Percentiles rank a stretch among this genome's conserved stretches.
These are phyloP conservation scores for Erithacus rubecula DNA, from an alignment of 2,797 vertebrate species.

Conservation along the genomic window DNA sequence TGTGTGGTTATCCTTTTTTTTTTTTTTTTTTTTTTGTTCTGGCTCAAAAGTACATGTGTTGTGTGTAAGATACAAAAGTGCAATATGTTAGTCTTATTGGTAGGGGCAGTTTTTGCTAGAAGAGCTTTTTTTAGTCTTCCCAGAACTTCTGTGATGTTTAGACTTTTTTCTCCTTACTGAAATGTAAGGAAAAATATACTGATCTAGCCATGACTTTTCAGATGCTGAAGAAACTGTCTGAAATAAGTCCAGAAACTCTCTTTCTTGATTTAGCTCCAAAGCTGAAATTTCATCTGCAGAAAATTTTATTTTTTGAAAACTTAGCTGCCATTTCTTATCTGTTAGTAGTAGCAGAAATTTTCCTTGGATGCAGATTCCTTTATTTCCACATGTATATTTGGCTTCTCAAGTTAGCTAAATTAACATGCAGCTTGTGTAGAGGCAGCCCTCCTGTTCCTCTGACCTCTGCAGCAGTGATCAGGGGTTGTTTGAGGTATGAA, in stretches of 20 bases:
- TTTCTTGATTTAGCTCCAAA: background rate
- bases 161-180: background rate
- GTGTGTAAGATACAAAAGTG: background rate
- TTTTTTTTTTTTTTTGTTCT: background rate
- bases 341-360: background rate
- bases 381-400: background rate
- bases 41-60: background rate
- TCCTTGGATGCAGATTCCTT: background rate
- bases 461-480: background rate
- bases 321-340: background rate
- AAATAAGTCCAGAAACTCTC: background rate
- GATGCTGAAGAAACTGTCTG: background rate
- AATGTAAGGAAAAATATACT: background rate
- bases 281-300: background rate
- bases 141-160: background rate
- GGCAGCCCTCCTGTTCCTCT: background rate
- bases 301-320: background rate
- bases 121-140: background rate
- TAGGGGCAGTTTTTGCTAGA: background rate
- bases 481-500: background rate
- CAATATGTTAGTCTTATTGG: background rate
- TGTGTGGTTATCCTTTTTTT: background rate
- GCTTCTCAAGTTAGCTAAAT: background rate
- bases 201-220: background rate
- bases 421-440: background rate